Evolutionary conservation across 2,888 invertebrate genomes (phyloP).

Genomic region (Xylota segnis): DNA sequence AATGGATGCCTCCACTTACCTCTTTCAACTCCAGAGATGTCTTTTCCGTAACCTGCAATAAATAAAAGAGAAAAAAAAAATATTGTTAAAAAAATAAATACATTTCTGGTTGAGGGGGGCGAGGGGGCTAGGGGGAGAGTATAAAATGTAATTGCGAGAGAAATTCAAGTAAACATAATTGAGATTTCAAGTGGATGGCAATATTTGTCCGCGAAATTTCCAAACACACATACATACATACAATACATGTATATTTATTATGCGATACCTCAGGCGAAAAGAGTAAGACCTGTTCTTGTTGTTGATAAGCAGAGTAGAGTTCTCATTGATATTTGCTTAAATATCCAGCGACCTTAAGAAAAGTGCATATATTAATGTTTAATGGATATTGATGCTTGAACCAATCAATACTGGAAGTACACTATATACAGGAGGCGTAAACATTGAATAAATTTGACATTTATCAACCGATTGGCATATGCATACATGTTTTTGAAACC

Average conservation of each 20-base stretch:
- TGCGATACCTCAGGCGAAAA: background rate
- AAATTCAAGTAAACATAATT: conserved; percentile 64
- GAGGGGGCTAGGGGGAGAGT: background rate
- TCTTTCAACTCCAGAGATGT: conserved; percentile 84
- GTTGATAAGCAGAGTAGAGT: background rate
- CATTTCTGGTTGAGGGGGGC: conserved; percentile 6
- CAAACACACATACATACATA: too few species aligned
- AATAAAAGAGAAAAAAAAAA: conserved; percentile 77
- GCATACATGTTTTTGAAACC: too few species aligned
- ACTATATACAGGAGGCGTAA: too few species aligned
- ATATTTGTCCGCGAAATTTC: conserved; percentile 14
- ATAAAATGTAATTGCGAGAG: conserved; percentile 58
- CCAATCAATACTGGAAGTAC: too few species aligned
- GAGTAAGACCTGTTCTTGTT: background rate
- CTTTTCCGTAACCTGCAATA: conserved; percentile 87
- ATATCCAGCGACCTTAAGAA: too few species aligned
- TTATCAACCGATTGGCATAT: too few species aligned
- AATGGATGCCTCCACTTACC: conserved; percentile 80
- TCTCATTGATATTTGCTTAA: background rate
- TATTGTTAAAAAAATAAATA: conserved; percentile 48
- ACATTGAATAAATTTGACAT: too few species aligned
- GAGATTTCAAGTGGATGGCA: conserved; percentile 33
- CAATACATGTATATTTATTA: too few species aligned
- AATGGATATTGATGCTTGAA: too few species aligned
- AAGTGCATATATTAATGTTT: too few species aligned